A percentile compares a stretch with the other conserved stretches of the same genome.
Evolutionary conservation across 2,797 vertebrate genomes (phyloP).

Genomic region (Oreonectes daqikongensis): DNA sequence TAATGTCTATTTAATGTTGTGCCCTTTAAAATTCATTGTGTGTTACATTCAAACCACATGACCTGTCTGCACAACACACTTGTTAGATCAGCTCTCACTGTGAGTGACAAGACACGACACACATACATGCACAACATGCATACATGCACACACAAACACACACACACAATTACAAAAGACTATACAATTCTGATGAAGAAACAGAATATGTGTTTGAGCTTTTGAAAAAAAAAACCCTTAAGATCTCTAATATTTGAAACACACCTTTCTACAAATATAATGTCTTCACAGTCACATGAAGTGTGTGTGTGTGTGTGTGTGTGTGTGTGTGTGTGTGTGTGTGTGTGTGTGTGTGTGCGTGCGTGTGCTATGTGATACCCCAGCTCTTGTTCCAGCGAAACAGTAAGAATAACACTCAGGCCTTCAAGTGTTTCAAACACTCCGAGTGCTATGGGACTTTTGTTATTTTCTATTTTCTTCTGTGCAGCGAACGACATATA

Average conservation of each 20-base stretch:
- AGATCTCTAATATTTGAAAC: background rate
- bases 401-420: constrained; percentile 55
- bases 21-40: constrained; percentile 48
- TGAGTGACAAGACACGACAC: constrained; percentile 31
- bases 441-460: constrained; percentile 39
- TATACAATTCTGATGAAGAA: background rate
- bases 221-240: background rate
- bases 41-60: constrained; percentile 43
- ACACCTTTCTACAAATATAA: background rate
- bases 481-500: background rate
- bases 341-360: constrained; percentile 51
- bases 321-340: constrained; percentile 54
- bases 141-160: constrained; percentile 7
- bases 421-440: constrained; percentile 26
- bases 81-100: constrained; percentile 46
- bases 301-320: constrained; percentile 53
- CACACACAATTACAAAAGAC: constrained; percentile 16
- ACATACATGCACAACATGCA: constrained; percentile 17
- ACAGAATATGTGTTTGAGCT: constrained; percentile 6
- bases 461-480: constrained; percentile 37
- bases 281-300: background rate
- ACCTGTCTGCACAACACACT: constrained; percentile 36
- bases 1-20: no score
- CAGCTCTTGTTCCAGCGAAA: constrained; percentile 72
- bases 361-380: constrained; percentile 66